Base-by-base conservation (phyloP, 2,113 vertebrate genomes). In the Leucoraja erinaceus region DNA sequence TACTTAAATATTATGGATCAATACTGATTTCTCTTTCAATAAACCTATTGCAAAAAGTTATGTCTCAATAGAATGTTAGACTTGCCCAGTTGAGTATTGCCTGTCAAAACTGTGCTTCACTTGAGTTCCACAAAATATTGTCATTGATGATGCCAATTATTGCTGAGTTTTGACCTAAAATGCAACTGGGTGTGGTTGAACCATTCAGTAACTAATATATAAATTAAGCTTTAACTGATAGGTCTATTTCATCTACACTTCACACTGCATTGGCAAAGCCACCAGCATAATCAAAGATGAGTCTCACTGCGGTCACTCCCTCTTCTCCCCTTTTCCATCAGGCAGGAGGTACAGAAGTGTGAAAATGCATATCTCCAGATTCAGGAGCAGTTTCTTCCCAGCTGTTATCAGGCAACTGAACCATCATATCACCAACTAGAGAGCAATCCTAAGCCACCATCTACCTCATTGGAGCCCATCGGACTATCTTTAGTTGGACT, bases 131-230 rank as follows among this genome's bases (percentile, higher is more conserved):
- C 31, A 78, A 38, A 78, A 78, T 0, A 12, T 77, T 20, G 6
- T 56, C 10, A 56, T 56, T 56, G 0, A 54, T 81, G 38, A 54
- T 25, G 22, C 22, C 20, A 56, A 83, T 22, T 83, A 47, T 83
- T 83, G 20, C 56, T 83, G 18, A 56, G 14, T 56, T 83, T 83
- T 22, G 38, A 94, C 95, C 94, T 94, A 93, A 86, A 88, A 93
- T 93, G 94, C 93, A 96, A 96, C 93, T 94, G 94, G 94, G 95
- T 95, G 31, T 93, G 93, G 93, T 47, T 47, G 38, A 93, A 94
- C 94, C 94, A 94, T 95, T 95, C 94, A 94, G 61, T 81, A 83
- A 83, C 47, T 83, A 20, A 83, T 56, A 54, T 18, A 25, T 83
- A 56, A 83, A 10, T 83, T 25, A 88, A 88, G 1, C 7, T 16